These are phyloP conservation scores for Illadopsis cleaveri DNA, from an alignment of 2,113 vertebrate genomes.

Conservation along the genomic window DNA sequence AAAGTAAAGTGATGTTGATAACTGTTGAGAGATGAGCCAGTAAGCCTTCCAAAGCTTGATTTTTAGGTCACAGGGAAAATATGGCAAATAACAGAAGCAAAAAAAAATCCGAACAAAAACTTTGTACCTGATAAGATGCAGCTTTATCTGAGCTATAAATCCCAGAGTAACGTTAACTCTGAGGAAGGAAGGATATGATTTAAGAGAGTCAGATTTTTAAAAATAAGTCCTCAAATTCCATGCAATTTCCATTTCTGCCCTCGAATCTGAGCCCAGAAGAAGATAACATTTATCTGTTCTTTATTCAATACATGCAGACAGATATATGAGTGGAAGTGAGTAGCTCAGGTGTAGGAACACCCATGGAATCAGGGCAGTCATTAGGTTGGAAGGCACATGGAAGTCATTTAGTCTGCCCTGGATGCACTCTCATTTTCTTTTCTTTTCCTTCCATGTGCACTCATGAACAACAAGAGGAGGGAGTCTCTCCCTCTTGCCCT, in stretches of 20 bases:
- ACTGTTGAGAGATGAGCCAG: background rate
- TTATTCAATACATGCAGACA: accelerated
- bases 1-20: background rate
- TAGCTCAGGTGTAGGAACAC: background rate
- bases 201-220: background rate
- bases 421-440: background rate
- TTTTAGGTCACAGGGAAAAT: background rate
- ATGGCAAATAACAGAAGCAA: background rate
- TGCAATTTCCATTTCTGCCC: background rate
- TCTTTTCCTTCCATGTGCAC: background rate
- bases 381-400: background rate
- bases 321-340: background rate
- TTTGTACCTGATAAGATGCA: background rate
- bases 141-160: background rate
- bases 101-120: background rate
- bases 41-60: background rate
- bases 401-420: background rate
- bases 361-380: background rate
- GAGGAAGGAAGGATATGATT: accelerated
- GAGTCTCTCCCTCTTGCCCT: background rate
- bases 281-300: background rate
- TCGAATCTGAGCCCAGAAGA: background rate
- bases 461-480: background rate
- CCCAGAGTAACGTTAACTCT: background rate
- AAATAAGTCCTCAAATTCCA: background rate